Evolutionary conservation across 2,888 invertebrate species (phyloP), one percentile per base, ranked within the genome.

Genomic region (Nezara viridula): DNA sequence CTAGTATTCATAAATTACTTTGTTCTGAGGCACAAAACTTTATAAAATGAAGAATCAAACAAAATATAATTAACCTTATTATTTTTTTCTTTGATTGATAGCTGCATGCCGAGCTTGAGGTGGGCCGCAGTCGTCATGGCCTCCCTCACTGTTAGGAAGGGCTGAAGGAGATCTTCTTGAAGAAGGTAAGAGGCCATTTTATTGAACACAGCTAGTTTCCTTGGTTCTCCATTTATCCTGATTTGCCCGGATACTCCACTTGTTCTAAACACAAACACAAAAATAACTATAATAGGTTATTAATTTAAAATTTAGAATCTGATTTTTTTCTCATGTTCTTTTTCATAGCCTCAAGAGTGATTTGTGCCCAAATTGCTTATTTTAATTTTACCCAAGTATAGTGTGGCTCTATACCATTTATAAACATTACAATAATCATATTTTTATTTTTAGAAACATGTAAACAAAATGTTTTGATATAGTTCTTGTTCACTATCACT

Each of bases 101-200:
- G 93, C 90, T 94, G 94, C 85, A 94, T 93, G 0, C 95, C 95
- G 27, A 97, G 94, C 92, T 97, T 97, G 40, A 97, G 93, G 91
- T 95, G 94, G 0, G 97, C 96, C 0, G 97, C 96, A 73, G 96
- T 94, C 92, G 94, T 93, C 95, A 97, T 96, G 19, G 96, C 94
- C 93, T 97, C 97, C 89, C 94, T 93, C 1, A 97, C 96, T 0
- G 96, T 95, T 14, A 97, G 94, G 91, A 95, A 94, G 0, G 96
- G 96, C 92, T 96, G 95, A 32, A 96, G 92, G 52, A 95, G 92
- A 92, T 96, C 96, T 90, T 96, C 96, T 92, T 97, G 97, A 96
- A 96, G 96, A 91, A 97, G 97, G 93, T 97, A 97, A 88, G 96
- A 95, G 52, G 96, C 95, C 90, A 96, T 94, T 92, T 96, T 96